phyloP scores from a whole-genome alignment of 2,113 vertebrate genomes.

The Phasianus colchicus region DNA sequence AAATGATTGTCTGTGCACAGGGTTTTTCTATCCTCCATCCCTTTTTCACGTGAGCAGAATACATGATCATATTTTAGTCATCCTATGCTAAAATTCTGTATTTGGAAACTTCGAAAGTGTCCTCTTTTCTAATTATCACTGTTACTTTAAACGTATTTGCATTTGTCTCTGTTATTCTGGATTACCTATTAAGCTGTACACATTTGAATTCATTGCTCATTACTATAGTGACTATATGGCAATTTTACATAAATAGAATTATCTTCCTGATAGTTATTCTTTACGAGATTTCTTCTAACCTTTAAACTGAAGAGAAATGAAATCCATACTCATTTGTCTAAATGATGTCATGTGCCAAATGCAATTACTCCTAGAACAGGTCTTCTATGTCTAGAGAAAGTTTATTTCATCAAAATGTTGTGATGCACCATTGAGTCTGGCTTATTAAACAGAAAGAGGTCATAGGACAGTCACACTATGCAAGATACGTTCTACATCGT shows the following conservation, averaged over 20 bases:
- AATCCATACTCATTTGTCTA: slow-evolving; percentile 38
- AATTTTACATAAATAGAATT: neutral
- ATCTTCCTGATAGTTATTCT: slow-evolving; percentile 2
- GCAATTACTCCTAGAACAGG: slow-evolving; percentile 31
- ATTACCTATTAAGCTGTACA: neutral
- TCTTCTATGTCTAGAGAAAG: neutral
- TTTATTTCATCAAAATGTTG: slow-evolving; percentile 25
- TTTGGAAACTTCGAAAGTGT: neutral
- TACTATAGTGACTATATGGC: neutral
- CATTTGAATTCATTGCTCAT: neutral
- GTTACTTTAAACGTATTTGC: neutral
- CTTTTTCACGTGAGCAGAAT: neutral
- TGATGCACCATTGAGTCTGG: neutral
- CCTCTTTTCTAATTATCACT: neutral
- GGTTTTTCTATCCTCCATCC: neutral
- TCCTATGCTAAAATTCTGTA: neutral
- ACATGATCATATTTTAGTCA: neutral
- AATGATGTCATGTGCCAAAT: neutral
- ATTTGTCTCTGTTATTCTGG: neutral
- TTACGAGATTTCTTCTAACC: neutral
- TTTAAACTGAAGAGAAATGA: slow-evolving; percentile 17
- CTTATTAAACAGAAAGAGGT: slow-evolving; percentile 1
- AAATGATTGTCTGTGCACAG: neutral
- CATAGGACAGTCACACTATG: neutral
- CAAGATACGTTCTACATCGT: neutral